Conservation (phyloP, 2,888 invertebrate species). For the Diaperis boleti region DNA sequence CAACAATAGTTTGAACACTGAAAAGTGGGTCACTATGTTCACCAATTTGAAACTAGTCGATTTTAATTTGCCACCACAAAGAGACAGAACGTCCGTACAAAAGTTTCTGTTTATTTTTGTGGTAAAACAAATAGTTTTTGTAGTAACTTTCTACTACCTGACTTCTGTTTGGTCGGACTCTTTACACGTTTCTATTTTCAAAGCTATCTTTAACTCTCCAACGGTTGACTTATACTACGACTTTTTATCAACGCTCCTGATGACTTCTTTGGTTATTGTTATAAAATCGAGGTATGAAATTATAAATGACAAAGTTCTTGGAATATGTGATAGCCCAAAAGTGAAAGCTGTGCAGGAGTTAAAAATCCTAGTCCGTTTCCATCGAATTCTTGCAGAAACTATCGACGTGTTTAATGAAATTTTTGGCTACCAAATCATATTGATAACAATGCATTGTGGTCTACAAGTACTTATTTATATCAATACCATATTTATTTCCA, state of each 20-base stretch:
- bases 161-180: not conserved
- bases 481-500: not conserved
- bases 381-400: slow-evolving; percentile 14
- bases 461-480: not conserved
- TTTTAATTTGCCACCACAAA: not conserved
- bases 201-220: not conserved
- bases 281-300: not conserved
- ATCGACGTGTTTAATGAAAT: slow-evolving; percentile 5
- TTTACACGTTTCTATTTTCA: not conserved
- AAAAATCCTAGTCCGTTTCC: not conserved
- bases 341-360: too few species aligned
- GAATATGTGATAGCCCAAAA: not conserved
- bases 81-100: not conserved
- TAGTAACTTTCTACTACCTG: not conserved
- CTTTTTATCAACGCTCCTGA: not conserved
- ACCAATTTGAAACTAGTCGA: not conserved
- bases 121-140: not conserved
- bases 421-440: slow-evolving; percentile 14
- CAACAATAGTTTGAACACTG: not conserved
- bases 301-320: not conserved
- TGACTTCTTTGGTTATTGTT: not conserved
- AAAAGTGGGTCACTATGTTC: not conserved
- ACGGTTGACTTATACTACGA: not conserved
- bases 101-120: not conserved
- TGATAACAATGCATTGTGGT: not conserved